Conservation (phyloP, 1,140 invertebrate genomes). For the Eufriesea mexicana region DNA sequence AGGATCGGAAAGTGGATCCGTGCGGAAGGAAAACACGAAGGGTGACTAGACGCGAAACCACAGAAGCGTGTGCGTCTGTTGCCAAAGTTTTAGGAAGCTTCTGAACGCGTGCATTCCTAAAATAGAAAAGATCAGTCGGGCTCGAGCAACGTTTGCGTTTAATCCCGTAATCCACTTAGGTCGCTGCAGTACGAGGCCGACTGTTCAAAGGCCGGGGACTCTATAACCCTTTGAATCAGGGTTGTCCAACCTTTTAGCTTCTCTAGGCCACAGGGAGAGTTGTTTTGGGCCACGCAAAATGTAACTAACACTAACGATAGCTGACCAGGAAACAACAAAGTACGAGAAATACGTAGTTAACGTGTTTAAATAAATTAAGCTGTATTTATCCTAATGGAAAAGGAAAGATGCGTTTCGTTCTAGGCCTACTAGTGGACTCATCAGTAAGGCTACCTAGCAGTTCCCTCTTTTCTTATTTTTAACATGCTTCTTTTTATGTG, state of each 20-base stretch:
- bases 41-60: neutral
- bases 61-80: neutral
- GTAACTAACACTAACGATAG: too few relatives aligned
- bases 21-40: neutral
- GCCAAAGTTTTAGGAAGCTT: neutral
- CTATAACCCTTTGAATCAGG: conserved; percentile 13
- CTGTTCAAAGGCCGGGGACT: conserved; percentile 16
- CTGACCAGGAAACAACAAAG: too few relatives aligned
- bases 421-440: too few relatives aligned
- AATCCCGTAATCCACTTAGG: conserved; percentile 38
- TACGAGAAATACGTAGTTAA: too few relatives aligned
- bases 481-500: too few relatives aligned
- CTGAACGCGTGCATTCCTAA: neutral
- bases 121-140: conserved; percentile 29
- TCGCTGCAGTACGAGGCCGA: neutral
- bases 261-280: neutral
- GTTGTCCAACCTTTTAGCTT: neutral
- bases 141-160: conserved; percentile 23
- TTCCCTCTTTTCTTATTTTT: too few relatives aligned
- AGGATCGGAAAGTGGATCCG: neutral
- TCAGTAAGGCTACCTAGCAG: too few relatives aligned
- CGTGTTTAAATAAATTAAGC: too few relatives aligned
- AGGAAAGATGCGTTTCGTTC: too few relatives aligned
- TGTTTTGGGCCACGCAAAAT: neutral
- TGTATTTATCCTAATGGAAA: too few relatives aligned